Percentiles rank a stretch among this genome's conserved stretches.
These are phyloP conservation scores for Takifugu flavidus DNA, from an alignment of 2,113 vertebrate species.

Conservation along the genomic window DNA sequence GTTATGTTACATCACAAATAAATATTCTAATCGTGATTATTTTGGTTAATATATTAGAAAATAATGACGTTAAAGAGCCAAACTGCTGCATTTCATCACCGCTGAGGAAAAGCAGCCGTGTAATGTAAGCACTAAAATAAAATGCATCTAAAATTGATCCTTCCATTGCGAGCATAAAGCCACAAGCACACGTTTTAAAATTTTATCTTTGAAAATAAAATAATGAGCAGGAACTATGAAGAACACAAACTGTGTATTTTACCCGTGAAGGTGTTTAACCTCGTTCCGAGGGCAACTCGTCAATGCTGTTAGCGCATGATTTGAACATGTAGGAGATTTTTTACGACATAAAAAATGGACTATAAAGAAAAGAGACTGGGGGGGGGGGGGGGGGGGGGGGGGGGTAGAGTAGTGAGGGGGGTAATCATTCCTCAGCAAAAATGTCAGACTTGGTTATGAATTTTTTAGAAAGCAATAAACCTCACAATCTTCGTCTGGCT, in stretches of 20 bases:
- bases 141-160: not conserved
- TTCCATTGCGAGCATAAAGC: not conserved
- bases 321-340: not conserved
- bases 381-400: conserved; percentile 8
- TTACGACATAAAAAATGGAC: not conserved
- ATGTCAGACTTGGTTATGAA: conserved; percentile 65
- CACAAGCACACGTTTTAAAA: conserved; percentile 12
- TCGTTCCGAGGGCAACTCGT: conserved; percentile 33
- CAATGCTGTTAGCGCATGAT: conserved; percentile 47
- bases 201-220: conserved; percentile 13
- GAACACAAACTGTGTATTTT: conserved; percentile 1
- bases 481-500: conserved; percentile 42
- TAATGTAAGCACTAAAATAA: not conserved
- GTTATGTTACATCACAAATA: no score
- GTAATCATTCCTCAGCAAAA: conserved; percentile 68
- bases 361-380: conserved; percentile 48
- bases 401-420: conserved; percentile 12
- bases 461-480: conserved; percentile 73
- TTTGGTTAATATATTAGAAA: no score
- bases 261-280: conserved; percentile 21
- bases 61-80: no score
- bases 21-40: no score
- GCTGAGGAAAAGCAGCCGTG: no score
- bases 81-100: no score
- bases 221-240: not conserved